These are phyloP conservation scores for Mobula hypostoma DNA, from an alignment of 2,113 vertebrate genomes.

Conservation along the genomic window DNA sequence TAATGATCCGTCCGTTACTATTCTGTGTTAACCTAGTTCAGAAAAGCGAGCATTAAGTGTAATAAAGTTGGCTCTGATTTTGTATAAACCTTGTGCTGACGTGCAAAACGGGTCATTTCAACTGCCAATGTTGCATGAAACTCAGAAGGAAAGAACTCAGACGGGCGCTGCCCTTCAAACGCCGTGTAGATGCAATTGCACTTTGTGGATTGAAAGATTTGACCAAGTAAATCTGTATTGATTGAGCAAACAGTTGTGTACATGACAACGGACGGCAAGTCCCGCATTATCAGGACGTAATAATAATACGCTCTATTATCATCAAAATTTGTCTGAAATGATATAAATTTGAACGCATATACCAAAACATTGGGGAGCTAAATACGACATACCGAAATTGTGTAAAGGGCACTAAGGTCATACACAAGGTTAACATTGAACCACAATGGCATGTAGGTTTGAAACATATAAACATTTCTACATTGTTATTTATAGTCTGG, in stretches of 20 bases:
- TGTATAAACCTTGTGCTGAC: constrained; percentile 11
- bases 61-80: neutral
- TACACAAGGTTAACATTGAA: constrained; percentile 25
- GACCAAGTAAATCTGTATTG: neutral
- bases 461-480: constrained; percentile 10
- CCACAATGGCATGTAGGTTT: constrained; percentile 24
- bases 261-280: constrained; percentile 34
- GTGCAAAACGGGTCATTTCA: constrained; percentile 18
- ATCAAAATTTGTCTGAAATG: neutral
- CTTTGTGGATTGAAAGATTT: constrained; percentile 26
- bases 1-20: neutral
- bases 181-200: constrained; percentile 27
- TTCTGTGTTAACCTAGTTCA: neutral
- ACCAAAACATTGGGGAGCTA: neutral
- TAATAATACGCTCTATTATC: neutral
- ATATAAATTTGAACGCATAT: constrained; percentile 9
- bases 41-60: neutral
- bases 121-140: constrained; percentile 12
- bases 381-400: neutral
- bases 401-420: neutral
- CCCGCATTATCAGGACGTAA: constrained; percentile 11
- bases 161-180: neutral
- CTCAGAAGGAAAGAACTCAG: neutral
- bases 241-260: constrained; percentile 7
- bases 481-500: constrained; percentile 19